Base-by-base conservation (phyloP, 1,140 invertebrate genomes). In the Caenorhabditis inopinata region DNA sequence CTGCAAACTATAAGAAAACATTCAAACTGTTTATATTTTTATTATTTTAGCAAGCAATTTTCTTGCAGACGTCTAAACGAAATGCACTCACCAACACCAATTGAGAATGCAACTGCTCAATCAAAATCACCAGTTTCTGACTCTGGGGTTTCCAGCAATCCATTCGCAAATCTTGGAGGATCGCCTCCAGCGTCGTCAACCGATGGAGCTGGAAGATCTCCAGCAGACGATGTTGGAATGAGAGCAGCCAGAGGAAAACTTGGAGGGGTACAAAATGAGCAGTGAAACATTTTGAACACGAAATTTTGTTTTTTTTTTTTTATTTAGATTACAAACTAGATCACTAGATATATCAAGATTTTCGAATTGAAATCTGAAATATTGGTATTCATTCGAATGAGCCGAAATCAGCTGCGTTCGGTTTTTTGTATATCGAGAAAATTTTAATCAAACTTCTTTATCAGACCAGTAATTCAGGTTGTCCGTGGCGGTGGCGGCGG, bases 211-310 rank as follows among this genome's bases (percentile, higher is more conserved):
- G 45, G 47, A 75, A 23, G 25, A 16, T 2, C 32, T 68, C 58
- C 58, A 38, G n/a, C 9, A 9, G 58, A 58, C 14, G 78, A 79
- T 58, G 78, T 79, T 29, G 62, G 51, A 38, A 79, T 81, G 32
- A 48, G 80, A 45, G 80, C 74, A 18, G 74, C 80, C n/a, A 76
- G 51, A 46, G 80, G 80, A 45, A 45, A 21, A 35, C 76, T 81
- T 45, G 80, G 80, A 76, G 80, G 80, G 46, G 80, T 81, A 35
- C 23, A 51, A 16, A 47, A 42, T 46, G n/a, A 35, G 11, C 18
- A 3, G 2, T 3, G 18, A 45, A 14, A 73, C 1, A 14, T 38
- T 14, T 27, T 35, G 45, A n/a, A 74, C 12, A 12, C 62, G 12
- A 38, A 42, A 38, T 32, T 53, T 6, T 27, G 7, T 53, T 7